These are phyloP conservation scores for Microcebus jonahi DNA, from an alignment of 2,113 vertebrate genomes.

Conservation along the genomic window DNA sequence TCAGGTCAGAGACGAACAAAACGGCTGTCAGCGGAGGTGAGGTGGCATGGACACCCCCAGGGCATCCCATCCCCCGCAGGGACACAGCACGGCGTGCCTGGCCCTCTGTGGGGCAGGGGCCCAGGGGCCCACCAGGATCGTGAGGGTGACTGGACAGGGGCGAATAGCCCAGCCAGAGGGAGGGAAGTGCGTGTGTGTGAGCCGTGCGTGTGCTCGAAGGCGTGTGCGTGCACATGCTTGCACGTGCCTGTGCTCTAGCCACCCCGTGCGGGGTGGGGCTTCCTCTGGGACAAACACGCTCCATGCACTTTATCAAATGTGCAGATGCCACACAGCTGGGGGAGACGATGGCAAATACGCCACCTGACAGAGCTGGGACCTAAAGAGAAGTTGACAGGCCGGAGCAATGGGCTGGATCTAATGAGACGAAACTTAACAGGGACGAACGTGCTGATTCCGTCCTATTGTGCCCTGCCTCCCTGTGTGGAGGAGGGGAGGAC, in stretches of 20 bases:
- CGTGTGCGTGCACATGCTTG: too few relatives aligned
- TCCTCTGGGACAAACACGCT: background rate
- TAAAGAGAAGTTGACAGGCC: conserved; percentile 57
- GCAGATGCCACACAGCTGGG: conserved; percentile 51
- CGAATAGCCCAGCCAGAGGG: background rate
- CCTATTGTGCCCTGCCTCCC: conserved; percentile 24
- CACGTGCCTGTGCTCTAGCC: rapidly evolving
- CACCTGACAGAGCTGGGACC: conserved; percentile 53
- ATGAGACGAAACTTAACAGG: conserved; percentile 57
- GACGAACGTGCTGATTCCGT: background rate
- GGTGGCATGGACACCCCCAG: background rate
- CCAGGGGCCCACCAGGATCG: background rate
- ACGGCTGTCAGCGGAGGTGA: background rate
- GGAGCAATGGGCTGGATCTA: conserved; percentile 24
- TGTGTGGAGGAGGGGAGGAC: rapidly evolving
- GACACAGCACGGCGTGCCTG: background rate
- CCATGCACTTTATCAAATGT: conserved; percentile 44
- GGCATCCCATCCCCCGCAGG: background rate
- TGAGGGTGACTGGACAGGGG: background rate
- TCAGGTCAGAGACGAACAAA: background rate
- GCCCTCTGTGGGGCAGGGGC: background rate
- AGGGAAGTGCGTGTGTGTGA: rapidly evolving
- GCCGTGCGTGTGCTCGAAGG: background rate
- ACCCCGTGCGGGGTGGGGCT: background rate
- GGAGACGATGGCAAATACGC: background rate